Base-by-base conservation (phyloP, 2,888 invertebrate genomes). In the Drosophila borborema region DNA sequence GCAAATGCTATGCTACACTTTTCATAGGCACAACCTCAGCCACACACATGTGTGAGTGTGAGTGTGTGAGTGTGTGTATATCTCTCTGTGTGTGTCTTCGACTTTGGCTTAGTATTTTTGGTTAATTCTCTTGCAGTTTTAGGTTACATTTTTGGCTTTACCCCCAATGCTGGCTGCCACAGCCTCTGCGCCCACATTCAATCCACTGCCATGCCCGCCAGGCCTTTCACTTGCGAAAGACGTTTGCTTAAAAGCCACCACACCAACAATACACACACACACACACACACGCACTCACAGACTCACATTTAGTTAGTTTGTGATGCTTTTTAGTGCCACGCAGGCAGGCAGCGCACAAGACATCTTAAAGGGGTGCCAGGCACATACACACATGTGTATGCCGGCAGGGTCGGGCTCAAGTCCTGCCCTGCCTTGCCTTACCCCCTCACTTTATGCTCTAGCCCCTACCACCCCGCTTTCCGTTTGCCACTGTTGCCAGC, bases 61-160 rank as follows among this genome's bases (percentile, higher is more conserved):
- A 41, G 46, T 58, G 28, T 60, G 48, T 49, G 53, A 59, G 54
- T 55, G 48, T 49, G 53, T 61, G 54, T 55, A 49, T 58, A 60
- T 53, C 40, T 72, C 54, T 72, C 63, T 62, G 38, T 61, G 55
- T 62, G 28, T 64, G 74, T 87, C 86, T 91, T 87, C 85, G 91
- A 89, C 88, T 89, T 81, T 90, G 86, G 86, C 90, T 88, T 90
- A 87, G 91, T 91, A 87, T 87, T 87, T 87, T 87, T 87, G 91
- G 86, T 90, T 87, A 87, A 87, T 87, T 87, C 90, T 87, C 91
- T 90, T 90, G 90, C 90, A 87, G 86, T 87, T 87, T 91, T 87
- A 77, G 91, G 86, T 91, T 91, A 91, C 89, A 88, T 88, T 86
- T 87, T 86, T 90, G 86, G 90, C 89, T 85, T 90, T 90, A 76